Base-by-base conservation (phyloP, 2,113 vertebrate genomes). In the Aythya baeri region DNA sequence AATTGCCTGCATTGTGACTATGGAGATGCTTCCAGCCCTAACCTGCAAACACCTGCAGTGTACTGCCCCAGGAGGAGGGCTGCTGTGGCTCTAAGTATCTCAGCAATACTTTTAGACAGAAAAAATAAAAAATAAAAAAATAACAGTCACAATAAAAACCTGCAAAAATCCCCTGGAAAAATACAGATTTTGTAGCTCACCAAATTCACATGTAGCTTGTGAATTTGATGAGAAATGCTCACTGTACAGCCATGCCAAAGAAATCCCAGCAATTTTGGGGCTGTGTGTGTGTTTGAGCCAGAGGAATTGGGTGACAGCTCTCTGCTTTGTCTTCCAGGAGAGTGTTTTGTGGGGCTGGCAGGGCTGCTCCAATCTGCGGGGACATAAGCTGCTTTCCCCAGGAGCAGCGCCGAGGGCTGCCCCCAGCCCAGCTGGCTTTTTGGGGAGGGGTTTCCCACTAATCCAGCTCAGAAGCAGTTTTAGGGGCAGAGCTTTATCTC, bases 321-420 rank as follows among this genome's bases (percentile, higher is more conserved):
- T 61, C 41, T 0, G 16, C 58, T 95, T 96, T 93, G 88, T 90
- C 83, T 94, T 83, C 85, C 2, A 0, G 55, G 68, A 83, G 75
- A 71, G 52, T 13, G 0, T 84, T 82, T 58, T n/a, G 5, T 5
- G 0, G 68, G 80, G 77, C 81, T 89, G 92, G 75, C 8, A 11
- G 79, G 77, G 68, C 3, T 0, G 1, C 43, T 86, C 58, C 70
- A 15, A 58, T 71, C 89, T 89, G 22, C 29, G 20, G 66, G 61
- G n/a, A 43, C 11, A 73, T 25, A 92, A 97, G 80, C 68, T 58
- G 61, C 93, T 96, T 94, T 89, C 86, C 46, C 17, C 3, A 4
- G 22, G 41, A 88, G 43, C 32, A 55, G 11, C 1, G 0, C 22
- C 0, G 1, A 21, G 74, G 50, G 17, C 26, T 84, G 43, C 58